Base-by-base conservation (phyloP, 1,140 invertebrate genomes). In the Sitophilus oryzae region DNA sequence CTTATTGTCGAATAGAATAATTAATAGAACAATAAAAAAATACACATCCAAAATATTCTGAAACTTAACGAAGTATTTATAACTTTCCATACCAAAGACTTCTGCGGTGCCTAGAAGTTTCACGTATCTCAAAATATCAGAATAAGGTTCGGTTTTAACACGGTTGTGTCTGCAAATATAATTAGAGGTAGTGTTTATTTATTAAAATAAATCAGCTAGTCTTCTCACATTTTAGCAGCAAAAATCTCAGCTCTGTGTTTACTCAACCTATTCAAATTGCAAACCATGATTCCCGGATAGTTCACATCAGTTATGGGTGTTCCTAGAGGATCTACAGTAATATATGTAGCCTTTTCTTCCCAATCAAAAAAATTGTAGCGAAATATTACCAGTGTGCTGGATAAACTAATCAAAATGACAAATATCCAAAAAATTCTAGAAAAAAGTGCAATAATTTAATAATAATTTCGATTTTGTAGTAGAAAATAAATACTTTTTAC, bases 201-300 rank as follows among this genome's bases (percentile, higher is more conserved):
- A n/a, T n/a, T n/a, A n/a, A n/a, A n/a, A n/a, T n/a, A n/a, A n/a
- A n/a, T n/a, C n/a, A n/a, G n/a, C n/a, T n/a, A n/a, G n/a, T n/a
- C n/a, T n/a, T 46, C 71, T 70, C 62, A 77, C 75, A 72, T 57
- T 48, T 64, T 40, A 21, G 55, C 41, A 3, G 72, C 71, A 25
- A 68, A 59, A 10, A 65, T 34, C 0, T 59, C 34, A 3, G 72
- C 65, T 16, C 64, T 63, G 18, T 64, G 67, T 46, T 61, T 70
- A 56, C 77, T 78, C 10, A 81, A 75, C 48, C 76, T 75, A 60
- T 81, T 81, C 6, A 76, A 56, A 48, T 75, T 76, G 58, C 79
- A 81, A 3, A 81, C 46, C 1, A 75, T 73, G 0, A 81, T 64
- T 0, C 73, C 78, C 4, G 79, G 79, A 63, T 79, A 80, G 37